Conservation (phyloP, 2,888 invertebrate genomes). For the Latheticus oryzae region DNA sequence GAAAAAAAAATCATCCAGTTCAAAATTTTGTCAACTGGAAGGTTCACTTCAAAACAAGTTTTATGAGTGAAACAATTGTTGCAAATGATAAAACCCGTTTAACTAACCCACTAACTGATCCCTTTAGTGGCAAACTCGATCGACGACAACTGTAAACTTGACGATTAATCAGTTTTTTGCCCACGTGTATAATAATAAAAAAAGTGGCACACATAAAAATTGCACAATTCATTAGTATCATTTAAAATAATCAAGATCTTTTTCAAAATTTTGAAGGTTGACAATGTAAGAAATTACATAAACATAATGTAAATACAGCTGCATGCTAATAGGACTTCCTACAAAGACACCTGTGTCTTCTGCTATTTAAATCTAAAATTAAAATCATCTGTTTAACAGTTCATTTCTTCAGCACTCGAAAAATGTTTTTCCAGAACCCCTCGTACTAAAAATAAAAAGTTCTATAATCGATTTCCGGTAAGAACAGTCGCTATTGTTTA, state of each 20-base stretch:
- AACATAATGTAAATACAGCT: conserved; percentile 11
- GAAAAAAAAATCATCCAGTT: too few relatives aligned
- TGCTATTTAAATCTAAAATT: conserved; percentile 3
- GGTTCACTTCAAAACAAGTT: conserved; percentile 4
- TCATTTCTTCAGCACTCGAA: background rate
- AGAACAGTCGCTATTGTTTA: background rate
- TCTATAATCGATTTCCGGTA: conserved; percentile 6
- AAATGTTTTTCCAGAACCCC: background rate
- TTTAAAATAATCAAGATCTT: too few relatives aligned
- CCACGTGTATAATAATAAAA: conserved; percentile 5
- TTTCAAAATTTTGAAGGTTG: conserved; percentile 14
- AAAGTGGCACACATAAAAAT: conserved; percentile 4
- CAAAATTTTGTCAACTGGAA: background rate
- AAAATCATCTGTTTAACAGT: background rate
- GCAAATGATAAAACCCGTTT: conserved; percentile 11
- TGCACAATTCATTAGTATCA: background rate
- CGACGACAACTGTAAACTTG: conserved; percentile 8
- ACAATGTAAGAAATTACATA: conserved; percentile 15
- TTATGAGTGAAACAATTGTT: background rate
- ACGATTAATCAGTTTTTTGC: conserved; percentile 20
- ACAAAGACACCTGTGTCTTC: conserved; percentile 14
- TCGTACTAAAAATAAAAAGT: conserved; percentile 8
- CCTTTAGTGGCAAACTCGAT: conserved; percentile 8
- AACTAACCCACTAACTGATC: conserved; percentile 12
- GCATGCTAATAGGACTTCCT: conserved; percentile 18